A percentile compares a stretch with the other conserved stretches of the same genome.
Evolutionary conservation across 1,140 invertebrate genomes (phyloP).

Genomic region (Bathynomus jamesi): DNA sequence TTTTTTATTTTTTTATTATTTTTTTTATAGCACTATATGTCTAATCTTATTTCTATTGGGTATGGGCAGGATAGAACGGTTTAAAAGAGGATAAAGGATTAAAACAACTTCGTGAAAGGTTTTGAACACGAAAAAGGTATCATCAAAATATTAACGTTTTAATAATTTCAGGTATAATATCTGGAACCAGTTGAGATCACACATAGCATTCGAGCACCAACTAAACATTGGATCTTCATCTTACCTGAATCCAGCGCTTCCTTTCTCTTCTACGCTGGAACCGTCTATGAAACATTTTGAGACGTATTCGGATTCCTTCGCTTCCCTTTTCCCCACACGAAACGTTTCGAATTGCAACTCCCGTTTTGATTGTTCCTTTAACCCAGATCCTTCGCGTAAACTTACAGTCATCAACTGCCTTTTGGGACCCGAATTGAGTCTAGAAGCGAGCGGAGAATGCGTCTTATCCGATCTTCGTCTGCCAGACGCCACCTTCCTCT

Average conservation of each 20-base stretch:
- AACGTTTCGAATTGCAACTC: not conserved
- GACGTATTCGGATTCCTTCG: not conserved
- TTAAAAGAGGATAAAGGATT: no score
- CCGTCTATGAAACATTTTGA: not conserved
- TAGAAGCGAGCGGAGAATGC: not conserved
- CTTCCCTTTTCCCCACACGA: not conserved
- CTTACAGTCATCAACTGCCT: not conserved
- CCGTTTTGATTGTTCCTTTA: not conserved
- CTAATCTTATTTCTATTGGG: no score
- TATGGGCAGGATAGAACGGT: no score
- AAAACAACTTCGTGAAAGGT: no score
- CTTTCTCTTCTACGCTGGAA: not conserved
- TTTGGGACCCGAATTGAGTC: not conserved
- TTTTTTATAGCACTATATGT: no score
- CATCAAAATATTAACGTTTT: no score
- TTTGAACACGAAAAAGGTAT: no score
- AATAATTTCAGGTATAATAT: not conserved
- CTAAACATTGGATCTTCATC: not conserved
- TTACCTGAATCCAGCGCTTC: not conserved
- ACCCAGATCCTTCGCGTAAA: not conserved
- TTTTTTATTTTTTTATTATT: no score
- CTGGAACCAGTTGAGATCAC: not conserved
- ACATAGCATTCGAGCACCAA: not conserved
- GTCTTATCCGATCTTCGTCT: not conserved
- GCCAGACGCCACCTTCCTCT: not conserved